Conservation (phyloP, 2,888 invertebrate genomes). For the Drymonia ruficornis region DNA sequence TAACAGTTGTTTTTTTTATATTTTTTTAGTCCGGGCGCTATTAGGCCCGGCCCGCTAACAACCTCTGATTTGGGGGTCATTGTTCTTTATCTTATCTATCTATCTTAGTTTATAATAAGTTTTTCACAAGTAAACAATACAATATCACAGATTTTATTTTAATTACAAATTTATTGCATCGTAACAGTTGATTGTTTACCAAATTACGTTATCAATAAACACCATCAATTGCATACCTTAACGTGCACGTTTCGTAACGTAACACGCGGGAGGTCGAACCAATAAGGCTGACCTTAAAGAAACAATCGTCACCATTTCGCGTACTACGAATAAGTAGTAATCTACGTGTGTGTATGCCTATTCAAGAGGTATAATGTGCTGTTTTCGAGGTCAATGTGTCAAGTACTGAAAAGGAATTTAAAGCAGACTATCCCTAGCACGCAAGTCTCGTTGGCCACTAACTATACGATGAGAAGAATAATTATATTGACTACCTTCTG, state of each 20-base stretch:
- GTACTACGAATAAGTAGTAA: constrained; percentile 2
- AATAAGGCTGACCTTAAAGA: constrained; percentile 51
- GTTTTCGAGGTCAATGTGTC: background rate
- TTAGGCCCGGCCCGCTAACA: too few relatives aligned
- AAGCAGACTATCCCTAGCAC: background rate
- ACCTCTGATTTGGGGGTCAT: too few relatives aligned
- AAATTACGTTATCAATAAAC: background rate
- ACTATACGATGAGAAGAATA: too few relatives aligned
- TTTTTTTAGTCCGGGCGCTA: too few relatives aligned
- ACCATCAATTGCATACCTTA: background rate
- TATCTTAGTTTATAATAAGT: too few relatives aligned
- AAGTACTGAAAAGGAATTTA: background rate
- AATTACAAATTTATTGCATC: too few relatives aligned
- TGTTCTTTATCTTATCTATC: too few relatives aligned
- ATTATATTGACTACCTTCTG: too few relatives aligned
- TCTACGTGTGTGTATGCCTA: constrained; percentile 1
- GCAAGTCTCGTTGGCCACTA: too few relatives aligned
- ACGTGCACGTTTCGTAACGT: constrained; percentile 28
- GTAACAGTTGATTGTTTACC: background rate
- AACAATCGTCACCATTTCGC: constrained; percentile 31
- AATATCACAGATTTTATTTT: too few relatives aligned
- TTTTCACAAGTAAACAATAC: too few relatives aligned
- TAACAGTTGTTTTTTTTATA: too few relatives aligned
- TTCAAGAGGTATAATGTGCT: background rate
- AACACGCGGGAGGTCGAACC: constrained; percentile 45